Base-by-base conservation (phyloP, 2,888 invertebrate genomes). In the Mamestra brassicae region DNA sequence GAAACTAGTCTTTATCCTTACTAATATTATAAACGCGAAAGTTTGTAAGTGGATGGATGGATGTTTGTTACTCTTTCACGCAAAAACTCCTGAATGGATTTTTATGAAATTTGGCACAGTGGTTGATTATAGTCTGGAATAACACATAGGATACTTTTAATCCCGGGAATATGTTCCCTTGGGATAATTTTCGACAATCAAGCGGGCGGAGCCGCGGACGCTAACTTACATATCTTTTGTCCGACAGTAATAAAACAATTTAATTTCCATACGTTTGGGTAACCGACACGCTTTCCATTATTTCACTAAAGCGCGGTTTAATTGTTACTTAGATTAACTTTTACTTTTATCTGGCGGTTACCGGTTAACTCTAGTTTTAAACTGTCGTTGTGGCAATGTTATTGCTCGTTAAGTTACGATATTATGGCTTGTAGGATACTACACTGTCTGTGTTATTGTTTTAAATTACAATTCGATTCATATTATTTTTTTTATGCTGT, bases 251-350 rank as follows among this genome's bases (percentile, higher is more conserved):
- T 60, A 52, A 71, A 68, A 60, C 34, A 58, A 52, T 26, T 15
- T 26, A 64, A 85, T 79, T 71, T 62, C 52, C 86, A 80, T 77
- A 73, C 70, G 65, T 86, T 78, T 69, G 11, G 26, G 83, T 76
- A 76, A 80, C 65, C 50, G 76, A 71, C 74, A 78, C 83, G 71
- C 87, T 85, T 87, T 87, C 86, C 42, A 76, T 75, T 74, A 75
- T 83, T 80, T 72, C 78, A 69, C 58, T 71, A 52, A 68, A 72
- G n/a, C 76, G 26, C n/a, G 71, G n/a, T 74, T 84, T 85, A 85
- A 86, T 87, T 77, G 78, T 80, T 64, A 55, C 54, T 74, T 63
- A 78, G 64, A 77, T 74, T 83, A 69, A 87, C 84, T 86, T 85
- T 87, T 80, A 85, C 84, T 87, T 86, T 83, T 83, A 80, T 72